Base-by-base conservation (phyloP, 2,113 vertebrate genomes). In the Myotis yumanensis region DNA sequence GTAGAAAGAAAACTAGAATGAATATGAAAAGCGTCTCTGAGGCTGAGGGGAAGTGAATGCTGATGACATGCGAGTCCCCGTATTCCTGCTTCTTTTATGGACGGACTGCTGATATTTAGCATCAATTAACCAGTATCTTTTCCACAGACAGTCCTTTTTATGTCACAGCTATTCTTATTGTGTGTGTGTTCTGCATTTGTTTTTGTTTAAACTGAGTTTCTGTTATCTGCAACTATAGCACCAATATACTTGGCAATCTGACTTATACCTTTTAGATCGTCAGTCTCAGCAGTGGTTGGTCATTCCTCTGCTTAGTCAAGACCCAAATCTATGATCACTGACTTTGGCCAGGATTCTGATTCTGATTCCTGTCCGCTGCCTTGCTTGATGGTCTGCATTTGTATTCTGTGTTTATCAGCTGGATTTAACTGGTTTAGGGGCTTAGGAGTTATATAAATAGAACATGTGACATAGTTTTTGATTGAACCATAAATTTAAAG, bases 91-190 rank as follows among this genome's bases (percentile, higher is more conserved):
- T 75, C 64, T 59, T 14, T 86, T n/a, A 57, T 16, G 6, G 37
- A 75, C 23, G n/a, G 18, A 81, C 32, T 40, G 18, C 48, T 87
- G 16, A n/a, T 48, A 82, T 54, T 84, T 83, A 73, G 11, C 25
- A 46, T 69, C 54, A 93, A 86, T 66, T 95, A 68, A 83, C 57
- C 28, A 71, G 23, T 75, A 66, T 76, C 25, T 81, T 71, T 81
- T 57, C 37, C 22, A 59, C 52, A 90, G 84, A 43, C 23, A 18
- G 3, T 71, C 43, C 5, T 14, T 88, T 90, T 79, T 59, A 48
- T 72, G 28, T 69, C 79, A 16, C 68, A 40, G 28, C 62, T 40
- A 32, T 51, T 48, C 22, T 35, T 69, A 40, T 9, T 37, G 71
- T 73, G 37, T 51, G 75, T 46, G 51, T 51, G n/a, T 57, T 0